A percentile compares a stretch with the other conserved stretches of the same genome.
Conservation (phyloP, 2,113 vertebrate species). For the Copsychus sechellarum region DNA sequence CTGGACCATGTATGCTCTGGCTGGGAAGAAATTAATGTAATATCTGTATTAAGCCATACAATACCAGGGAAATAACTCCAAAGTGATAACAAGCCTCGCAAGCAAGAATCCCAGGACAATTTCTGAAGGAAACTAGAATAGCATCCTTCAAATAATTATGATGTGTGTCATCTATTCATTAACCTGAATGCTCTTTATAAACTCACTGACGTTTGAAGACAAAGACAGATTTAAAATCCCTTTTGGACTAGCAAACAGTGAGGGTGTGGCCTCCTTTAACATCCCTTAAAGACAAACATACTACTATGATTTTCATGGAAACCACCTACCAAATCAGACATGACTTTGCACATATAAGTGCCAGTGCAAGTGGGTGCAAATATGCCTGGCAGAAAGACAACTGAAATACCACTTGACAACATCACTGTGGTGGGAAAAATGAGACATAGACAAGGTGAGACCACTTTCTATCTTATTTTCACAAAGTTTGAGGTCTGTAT, state of each 20-base stretch:
- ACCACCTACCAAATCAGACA: neutral
- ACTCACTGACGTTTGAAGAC: neutral
- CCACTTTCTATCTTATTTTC: neutral
- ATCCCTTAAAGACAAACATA: neutral
- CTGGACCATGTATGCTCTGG: neutral
- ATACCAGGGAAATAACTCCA: neutral
- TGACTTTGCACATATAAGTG: neutral
- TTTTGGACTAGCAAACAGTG: neutral
- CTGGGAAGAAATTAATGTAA: neutral
- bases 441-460: neutral
- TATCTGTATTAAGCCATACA: neutral
- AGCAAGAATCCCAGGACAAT: neutral
- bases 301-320: neutral
- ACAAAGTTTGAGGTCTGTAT: neutral
- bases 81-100: neutral
- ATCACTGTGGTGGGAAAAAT: neutral
- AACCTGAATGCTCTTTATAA: conserved; percentile 48
- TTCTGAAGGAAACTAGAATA: conserved; percentile 21
- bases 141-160: neutral
- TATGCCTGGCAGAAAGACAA: neutral
- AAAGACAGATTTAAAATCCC: neutral
- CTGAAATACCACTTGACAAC: neutral
- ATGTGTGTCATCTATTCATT: conserved; percentile 21
- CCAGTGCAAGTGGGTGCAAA: neutral
- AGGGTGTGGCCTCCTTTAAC: neutral